phyloP scores from a whole-genome alignment of 35 echinoderm and acorn worm species.

The Apostichopus parvimensis region DNA sequence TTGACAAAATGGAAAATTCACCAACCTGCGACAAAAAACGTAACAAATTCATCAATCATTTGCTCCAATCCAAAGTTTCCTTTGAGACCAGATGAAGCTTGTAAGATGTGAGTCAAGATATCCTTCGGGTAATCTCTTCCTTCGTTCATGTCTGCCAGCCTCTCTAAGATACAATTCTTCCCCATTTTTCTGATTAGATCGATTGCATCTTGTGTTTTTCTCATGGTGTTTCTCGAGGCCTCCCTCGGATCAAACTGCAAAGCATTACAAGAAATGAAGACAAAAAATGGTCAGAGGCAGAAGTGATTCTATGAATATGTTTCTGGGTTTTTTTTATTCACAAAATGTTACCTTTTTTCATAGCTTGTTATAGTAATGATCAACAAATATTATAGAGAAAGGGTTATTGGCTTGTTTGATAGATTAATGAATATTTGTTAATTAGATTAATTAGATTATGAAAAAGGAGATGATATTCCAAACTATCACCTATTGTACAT shows the following conservation, averaged over 20 bases:
- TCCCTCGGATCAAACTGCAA: background rate
- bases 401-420: too few species aligned
- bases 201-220: slow-evolving; percentile 31
- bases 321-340: background rate
- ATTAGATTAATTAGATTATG: background rate
- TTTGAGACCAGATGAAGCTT: slow-evolving; percentile 49
- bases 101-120: slow-evolving; percentile 69
- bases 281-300: background rate
- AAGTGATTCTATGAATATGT: background rate
- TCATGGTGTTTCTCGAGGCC: background rate
- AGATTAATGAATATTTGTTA: background rate
- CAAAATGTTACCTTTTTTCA: background rate
- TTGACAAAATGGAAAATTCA: background rate
- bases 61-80: slow-evolving; percentile 63
- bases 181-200: slow-evolving; percentile 65
- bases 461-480: too few species aligned
- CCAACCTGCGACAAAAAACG: slow-evolving; percentile 75
- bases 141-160: slow-evolving; percentile 55
- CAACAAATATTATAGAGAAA: too few species aligned
- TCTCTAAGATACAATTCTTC: slow-evolving; percentile 57
- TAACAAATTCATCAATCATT: slow-evolving; percentile 80
- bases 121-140: slow-evolving; percentile 63
- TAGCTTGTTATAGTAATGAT: too few species aligned
- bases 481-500: too few species aligned
- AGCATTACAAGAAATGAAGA: background rate